Evolutionary conservation across 2,888 invertebrate genomes (phyloP).

Genomic region (Antheraea assamensis): DNA sequence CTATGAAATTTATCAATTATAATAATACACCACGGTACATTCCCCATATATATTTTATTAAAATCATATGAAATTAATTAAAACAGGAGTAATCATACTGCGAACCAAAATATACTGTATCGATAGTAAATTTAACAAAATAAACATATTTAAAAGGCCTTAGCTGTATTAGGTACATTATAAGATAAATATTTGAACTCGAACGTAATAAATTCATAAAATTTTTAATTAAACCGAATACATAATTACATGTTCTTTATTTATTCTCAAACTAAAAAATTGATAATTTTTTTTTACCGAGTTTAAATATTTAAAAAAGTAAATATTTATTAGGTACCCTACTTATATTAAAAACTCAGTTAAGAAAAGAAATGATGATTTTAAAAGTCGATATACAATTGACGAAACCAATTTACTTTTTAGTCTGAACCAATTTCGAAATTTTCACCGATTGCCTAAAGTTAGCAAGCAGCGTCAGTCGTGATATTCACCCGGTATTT

Average conservation of each 20-base stretch:
- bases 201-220: not conserved
- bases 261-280: not conserved
- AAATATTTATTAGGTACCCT: too few relatives aligned
- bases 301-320: too few relatives aligned
- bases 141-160: not conserved
- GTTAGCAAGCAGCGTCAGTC: slow-evolving; percentile 38
- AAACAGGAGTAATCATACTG: too few relatives aligned
- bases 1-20: too few relatives aligned
- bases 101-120: too few relatives aligned
- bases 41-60: too few relatives aligned
- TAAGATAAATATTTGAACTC: not conserved
- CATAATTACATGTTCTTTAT: too few relatives aligned
- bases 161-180: not conserved
- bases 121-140: not conserved
- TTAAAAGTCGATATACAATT: not conserved
- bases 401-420: not conserved
- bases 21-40: too few relatives aligned
- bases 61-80: too few relatives aligned
- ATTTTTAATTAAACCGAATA: too few relatives aligned
- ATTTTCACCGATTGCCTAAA: not conserved
- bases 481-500: slow-evolving; percentile 66
- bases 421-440: not conserved
- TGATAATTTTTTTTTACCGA: not conserved
- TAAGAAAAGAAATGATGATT: not conserved
- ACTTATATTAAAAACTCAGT: not conserved